Base-by-base conservation (phyloP, 2,113 vertebrate species). In the Ammodytes marinus region DNA sequence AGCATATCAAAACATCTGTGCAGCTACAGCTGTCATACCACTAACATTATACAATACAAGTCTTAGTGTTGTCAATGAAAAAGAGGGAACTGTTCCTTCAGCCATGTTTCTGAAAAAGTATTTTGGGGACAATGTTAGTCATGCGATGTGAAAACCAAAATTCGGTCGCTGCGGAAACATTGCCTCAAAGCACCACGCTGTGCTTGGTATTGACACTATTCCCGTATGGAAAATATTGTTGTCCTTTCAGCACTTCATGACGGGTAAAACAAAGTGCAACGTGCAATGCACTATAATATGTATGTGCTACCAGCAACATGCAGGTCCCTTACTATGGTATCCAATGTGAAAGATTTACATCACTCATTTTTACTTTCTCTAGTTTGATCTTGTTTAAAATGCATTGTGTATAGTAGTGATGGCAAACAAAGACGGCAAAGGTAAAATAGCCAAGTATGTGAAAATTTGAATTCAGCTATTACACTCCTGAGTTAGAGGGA, bases 1-100 rank as follows among this genome's bases (percentile, higher is more conserved):
- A 68, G 42, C 27, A 19, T 17, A 14, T 40, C 12, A 8, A 54
- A 59, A 47, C 69, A 78, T 69, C 47, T 78, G 75, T 50, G 35
- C 6, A 47, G 47, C 54, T 53, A 42, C 57, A 80, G 64, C 63
- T 68, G 63, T 67, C 45, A 10, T 13, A 58, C 17, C 37, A 15
- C 68, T n/a, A 54, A 47, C 17, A 11, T 61, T 60, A 66, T 61
- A 60, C 13, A 54, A 12, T 43, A 59, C 6, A 14, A 15, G 55
- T 54, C 13, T 27, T 8, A 57, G 37, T 58, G 27, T 54, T 73
- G 14, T 39, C 52, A 4, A 61, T 49, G 43, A 47, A 35, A 17
- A 10, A 52, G 6, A 5, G 45, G 12, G 40, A 5, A 40, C 39
- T 45, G n/a, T 13, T 37, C 17, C 50, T 54, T 49, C 27, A 27